Base-by-base conservation (phyloP, 2,113 vertebrate genomes). In the Myodes glareolus region DNA sequence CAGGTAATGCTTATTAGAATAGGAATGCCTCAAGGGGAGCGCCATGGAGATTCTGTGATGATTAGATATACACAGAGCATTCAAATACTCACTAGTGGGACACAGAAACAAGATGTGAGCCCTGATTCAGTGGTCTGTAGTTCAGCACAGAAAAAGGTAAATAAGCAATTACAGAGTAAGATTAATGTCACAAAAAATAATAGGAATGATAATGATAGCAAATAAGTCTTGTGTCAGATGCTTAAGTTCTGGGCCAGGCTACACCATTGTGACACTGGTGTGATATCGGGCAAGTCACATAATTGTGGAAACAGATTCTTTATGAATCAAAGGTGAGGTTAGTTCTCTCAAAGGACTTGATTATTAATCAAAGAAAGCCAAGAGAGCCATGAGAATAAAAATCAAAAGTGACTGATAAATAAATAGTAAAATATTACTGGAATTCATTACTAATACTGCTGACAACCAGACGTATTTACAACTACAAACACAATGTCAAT, bases 91-190 rank as follows among this genome's bases (percentile, higher is more conserved):
- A 87, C 16, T 78, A 89, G 91, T 29, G 10, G 8, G 17, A 85
- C 67, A 75, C n/a, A 93, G 68, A 96, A 84, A 36, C 39, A 14
- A 72, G 14, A 72, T 11, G 55, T 58, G 61, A 92, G 65, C 29
- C 42, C 77, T 88, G 33, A 52, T 61, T 94, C 50, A 67, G 82
- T 6, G 33, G 70, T 17, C 55, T 52, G 77, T 5, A 76, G 25
- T 72, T 11, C 25, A 88, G 8, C 61, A 96, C 45, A 88, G 9
- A 93, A 39, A 80, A 86, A 95, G 80, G 39, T 50, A 77, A 94
- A 75, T 1, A 17, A 91, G 39, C 39, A 89, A 89, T 86, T 85
- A 86, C 23, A 78, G 33, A 61, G 39, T 12, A 95, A 17, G 58
- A 82, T 33, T 87, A 23, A 93, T 58, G 21, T 84, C 39, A 93